phyloP scores from a whole-genome alignment of 2,888 invertebrate genomes.

The Caenorhabditis uteleia region DNA sequence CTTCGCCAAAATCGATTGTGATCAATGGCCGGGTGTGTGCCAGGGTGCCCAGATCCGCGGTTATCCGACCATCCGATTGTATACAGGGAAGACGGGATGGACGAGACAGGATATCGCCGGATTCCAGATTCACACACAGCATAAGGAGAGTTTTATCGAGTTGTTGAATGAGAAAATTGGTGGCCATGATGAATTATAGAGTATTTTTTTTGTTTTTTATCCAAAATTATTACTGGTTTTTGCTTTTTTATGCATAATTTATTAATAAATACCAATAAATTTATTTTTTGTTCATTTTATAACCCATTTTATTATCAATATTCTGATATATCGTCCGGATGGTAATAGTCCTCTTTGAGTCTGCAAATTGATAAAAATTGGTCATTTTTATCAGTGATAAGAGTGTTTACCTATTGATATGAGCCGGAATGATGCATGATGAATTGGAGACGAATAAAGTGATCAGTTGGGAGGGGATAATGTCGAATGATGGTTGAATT shows the following conservation, averaged over 20 bases:
- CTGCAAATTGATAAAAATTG: conserved; percentile 10
- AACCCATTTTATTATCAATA: conserved; percentile 1
- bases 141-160: conserved; percentile 43
- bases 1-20: conserved; percentile 78
- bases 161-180: conserved; percentile 40
- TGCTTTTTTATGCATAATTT: conserved; percentile 2
- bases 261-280: background rate
- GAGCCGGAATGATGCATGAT: conserved; percentile 51
- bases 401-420: conserved; percentile 34
- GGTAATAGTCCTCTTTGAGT: conserved; percentile 60
- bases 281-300: background rate
- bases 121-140: conserved; percentile 48
- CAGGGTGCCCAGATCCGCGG: conserved; percentile 73
- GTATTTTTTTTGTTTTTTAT: background rate
- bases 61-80: conserved; percentile 76
- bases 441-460: conserved; percentile 57
- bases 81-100: conserved; percentile 63
- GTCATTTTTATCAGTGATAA: background rate
- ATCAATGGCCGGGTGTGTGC: conserved; percentile 74
- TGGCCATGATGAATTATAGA: conserved; percentile 52
- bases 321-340: conserved; percentile 43
- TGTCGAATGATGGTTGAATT: conserved; percentile 55
- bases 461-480: conserved; percentile 52
- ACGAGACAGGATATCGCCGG: conserved; percentile 52
- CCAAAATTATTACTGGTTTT: conserved; percentile 1